Evolutionary conservation across 2,797 vertebrate species (phyloP).

Genomic region (Enteromius anoplus): DNA sequence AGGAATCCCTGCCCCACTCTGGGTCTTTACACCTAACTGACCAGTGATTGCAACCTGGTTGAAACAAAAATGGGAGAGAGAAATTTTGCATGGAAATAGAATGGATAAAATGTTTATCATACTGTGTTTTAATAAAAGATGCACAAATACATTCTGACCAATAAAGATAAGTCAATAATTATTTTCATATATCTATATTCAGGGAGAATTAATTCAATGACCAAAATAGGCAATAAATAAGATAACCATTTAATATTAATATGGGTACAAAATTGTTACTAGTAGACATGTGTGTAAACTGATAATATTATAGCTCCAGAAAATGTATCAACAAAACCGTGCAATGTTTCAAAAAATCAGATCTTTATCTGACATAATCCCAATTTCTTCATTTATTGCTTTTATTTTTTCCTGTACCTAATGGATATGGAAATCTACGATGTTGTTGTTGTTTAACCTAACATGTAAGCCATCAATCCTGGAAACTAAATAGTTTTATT

Average conservation of each 20-base stretch:
- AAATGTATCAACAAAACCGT: background rate
- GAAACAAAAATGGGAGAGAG: background rate
- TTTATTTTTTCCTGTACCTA: background rate
- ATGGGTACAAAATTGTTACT: background rate
- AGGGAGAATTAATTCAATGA: background rate
- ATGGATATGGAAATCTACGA: background rate
- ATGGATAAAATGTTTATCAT: background rate
- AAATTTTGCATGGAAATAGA: background rate
- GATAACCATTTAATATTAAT: background rate
- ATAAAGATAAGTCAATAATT: background rate
- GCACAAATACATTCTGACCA: background rate
- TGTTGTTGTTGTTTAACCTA: background rate
- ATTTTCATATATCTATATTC: background rate
- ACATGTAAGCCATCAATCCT: background rate
- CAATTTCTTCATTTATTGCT: background rate
- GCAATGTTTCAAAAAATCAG: background rate
- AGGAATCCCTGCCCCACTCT: conserved; percentile 83
- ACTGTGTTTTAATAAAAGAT: background rate
- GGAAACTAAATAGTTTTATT: background rate
- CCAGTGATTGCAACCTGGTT: conserved; percentile 91
- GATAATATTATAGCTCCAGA: background rate
- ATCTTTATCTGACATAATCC: background rate
- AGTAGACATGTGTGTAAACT: background rate
- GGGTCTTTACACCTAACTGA: conserved; percentile 90
- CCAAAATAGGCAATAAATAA: background rate